These are phyloP conservation scores for Clarias macrocephalus DNA, from an alignment of 2,113 vertebrate species.

Conservation along the genomic window DNA sequence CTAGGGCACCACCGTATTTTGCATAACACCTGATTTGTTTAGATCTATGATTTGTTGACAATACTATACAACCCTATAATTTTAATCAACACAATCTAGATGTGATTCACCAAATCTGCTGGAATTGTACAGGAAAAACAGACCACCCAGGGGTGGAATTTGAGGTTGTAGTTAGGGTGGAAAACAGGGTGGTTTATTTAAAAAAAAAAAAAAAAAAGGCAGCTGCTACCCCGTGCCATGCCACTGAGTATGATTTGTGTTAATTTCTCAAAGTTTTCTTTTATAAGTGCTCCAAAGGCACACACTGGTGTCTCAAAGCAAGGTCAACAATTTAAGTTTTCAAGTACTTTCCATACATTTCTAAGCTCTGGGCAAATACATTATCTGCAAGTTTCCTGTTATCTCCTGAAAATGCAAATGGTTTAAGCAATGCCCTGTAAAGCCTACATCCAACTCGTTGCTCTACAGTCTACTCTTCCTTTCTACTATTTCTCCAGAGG, in stretches of 20 bases:
- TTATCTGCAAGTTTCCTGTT: not conserved
- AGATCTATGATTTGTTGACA: not conserved
- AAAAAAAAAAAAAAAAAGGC: not conserved
- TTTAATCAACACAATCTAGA: not conserved
- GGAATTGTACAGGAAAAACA: not conserved
- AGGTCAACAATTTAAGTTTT: not conserved
- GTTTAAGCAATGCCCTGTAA: not conserved
- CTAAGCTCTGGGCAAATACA: not conserved
- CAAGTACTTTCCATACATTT: constrained; percentile 1
- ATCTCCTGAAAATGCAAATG: constrained; percentile 6
- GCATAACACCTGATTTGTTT: not conserved
- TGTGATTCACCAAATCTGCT: not conserved
- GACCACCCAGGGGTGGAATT: constrained; percentile 7
- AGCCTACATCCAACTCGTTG: not conserved
- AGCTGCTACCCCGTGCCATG: not conserved
- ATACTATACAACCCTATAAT: not conserved
- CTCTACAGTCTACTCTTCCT: not conserved
- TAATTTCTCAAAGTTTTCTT: not conserved
- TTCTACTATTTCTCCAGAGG: not conserved
- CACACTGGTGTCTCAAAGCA: not conserved
- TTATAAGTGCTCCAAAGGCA: not conserved
- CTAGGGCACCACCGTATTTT: not conserved
- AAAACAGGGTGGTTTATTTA: not conserved
- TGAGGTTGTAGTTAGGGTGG: not conserved
- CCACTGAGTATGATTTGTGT: not conserved